A percentile compares a stretch with the other conserved stretches of the same genome.
These are phyloP conservation scores for Plodia interpunctella DNA, from an alignment of 1,140 invertebrate species.

Conservation along the genomic window DNA sequence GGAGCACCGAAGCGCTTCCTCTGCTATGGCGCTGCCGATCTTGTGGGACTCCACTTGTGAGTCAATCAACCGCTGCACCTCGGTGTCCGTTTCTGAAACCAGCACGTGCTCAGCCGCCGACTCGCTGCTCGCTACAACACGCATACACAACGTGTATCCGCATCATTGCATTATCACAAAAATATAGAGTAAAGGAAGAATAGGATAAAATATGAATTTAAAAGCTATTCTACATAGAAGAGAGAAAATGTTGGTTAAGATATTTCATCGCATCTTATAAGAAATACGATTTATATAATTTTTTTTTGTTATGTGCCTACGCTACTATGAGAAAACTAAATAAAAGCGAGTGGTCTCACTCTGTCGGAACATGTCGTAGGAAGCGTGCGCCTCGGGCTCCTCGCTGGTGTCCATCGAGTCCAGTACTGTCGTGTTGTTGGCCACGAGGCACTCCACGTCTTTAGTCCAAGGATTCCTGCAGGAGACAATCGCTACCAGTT, in stretches of 20 bases:
- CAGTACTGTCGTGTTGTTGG: constrained; percentile 86
- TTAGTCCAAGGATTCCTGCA: constrained; percentile 92
- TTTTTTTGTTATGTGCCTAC: no score
- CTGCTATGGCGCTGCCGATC: constrained; percentile 87
- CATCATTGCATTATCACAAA: background rate
- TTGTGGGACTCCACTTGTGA: constrained; percentile 87
- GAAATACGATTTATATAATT: no score
- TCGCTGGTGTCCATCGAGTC: constrained; percentile 26
- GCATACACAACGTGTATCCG: background rate
- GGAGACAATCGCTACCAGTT: no score
- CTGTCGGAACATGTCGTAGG: constrained; percentile 39
- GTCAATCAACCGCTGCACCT: constrained; percentile 83
- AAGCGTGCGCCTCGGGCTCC: constrained; percentile 53
- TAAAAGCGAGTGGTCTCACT: constrained; percentile 23
- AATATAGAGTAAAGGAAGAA: background rate
- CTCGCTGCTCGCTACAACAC: constrained; percentile 8
- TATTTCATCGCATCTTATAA: no score
- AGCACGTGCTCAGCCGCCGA: constrained; percentile 9
- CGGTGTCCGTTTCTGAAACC: constrained; percentile 70
- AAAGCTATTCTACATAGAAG: no score
- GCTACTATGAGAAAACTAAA: background rate
- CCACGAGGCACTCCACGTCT: constrained; percentile 92
- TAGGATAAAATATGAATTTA: no score
- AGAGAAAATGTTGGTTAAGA: no score
- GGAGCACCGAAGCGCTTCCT: constrained; percentile 81